Percentiles rank a stretch among this genome's conserved stretches.
Conservation (phyloP, 92 coral and sea anemone species). For the Pocillopora meandrina region DNA sequence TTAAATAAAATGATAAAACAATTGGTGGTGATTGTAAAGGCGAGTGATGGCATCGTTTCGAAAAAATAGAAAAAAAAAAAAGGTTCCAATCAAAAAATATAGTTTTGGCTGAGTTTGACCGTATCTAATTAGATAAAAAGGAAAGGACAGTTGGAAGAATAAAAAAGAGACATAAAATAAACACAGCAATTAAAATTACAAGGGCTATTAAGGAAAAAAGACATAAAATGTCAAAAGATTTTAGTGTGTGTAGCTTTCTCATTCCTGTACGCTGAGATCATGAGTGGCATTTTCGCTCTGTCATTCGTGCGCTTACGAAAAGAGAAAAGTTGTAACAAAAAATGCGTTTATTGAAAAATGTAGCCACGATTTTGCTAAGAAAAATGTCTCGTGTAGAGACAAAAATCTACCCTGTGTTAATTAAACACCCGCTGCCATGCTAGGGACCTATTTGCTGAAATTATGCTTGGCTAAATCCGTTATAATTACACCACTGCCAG, state of each 20-base stretch:
- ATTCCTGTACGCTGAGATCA: conserved; percentile 35
- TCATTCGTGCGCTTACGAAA: not conserved
- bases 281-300: not conserved
- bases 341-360: not conserved
- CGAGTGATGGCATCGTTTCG: no score
- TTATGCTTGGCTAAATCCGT: conserved; percentile 4
- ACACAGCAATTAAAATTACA: not conserved
- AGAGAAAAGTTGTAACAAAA: not conserved
- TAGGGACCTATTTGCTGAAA: conserved; percentile 20
- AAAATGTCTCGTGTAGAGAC: not conserved
- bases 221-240: not conserved
- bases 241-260: not conserved
- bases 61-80: no score
- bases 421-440: not conserved
- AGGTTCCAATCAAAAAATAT: no score
- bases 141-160: no score
- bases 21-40: no score
- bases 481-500: not conserved
- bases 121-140: not conserved
- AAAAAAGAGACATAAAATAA: not conserved
- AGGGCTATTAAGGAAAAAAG: not conserved
- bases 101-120: not conserved
- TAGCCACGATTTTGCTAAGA: not conserved
- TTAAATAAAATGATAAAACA: no score
- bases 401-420: not conserved